Conservation (phyloP, 2,888 invertebrate species). For the Patella caerulea region DNA sequence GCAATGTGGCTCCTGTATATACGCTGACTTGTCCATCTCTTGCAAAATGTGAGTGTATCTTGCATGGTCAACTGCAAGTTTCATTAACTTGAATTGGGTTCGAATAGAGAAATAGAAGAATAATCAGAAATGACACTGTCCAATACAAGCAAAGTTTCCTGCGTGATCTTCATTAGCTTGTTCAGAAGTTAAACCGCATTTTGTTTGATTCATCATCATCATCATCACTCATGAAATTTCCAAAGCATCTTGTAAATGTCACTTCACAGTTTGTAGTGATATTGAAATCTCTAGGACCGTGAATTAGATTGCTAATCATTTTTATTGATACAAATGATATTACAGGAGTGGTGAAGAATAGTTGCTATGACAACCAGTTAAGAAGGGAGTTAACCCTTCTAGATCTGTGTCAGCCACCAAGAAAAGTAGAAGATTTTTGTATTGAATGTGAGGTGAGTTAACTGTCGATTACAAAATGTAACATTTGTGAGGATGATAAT, state of each 20-base stretch:
- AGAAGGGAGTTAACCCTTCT: slow-evolving; percentile 48
- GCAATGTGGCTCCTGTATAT: no score
- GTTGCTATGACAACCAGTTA: slow-evolving; percentile 46
- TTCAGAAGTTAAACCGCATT: no score
- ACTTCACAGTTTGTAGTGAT: no score
- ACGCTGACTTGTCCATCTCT: no score
- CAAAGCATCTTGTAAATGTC: not conserved
- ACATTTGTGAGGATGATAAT: no score
- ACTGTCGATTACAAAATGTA: no score
- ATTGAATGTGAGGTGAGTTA: slow-evolving; percentile 58
- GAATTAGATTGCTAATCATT: not conserved
- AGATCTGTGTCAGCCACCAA: slow-evolving; percentile 51
- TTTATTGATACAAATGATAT: not conserved
- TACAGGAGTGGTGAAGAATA: slow-evolving; percentile 46
- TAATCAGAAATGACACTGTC: not conserved
- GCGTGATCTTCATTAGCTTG: no score
- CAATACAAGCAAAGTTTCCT: no score
- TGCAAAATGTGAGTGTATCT: no score
- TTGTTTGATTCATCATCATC: not conserved
- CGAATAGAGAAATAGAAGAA: not conserved
- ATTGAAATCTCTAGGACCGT: no score
- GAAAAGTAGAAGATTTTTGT: slow-evolving; percentile 52
- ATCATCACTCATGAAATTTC: not conserved
- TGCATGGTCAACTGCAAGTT: no score
- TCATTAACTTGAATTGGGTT: no score